Evolutionary conservation across 2,113 vertebrate genomes (phyloP), one percentile per base, ranked within the genome.

Genomic region (Lophius piscatorius): DNA sequence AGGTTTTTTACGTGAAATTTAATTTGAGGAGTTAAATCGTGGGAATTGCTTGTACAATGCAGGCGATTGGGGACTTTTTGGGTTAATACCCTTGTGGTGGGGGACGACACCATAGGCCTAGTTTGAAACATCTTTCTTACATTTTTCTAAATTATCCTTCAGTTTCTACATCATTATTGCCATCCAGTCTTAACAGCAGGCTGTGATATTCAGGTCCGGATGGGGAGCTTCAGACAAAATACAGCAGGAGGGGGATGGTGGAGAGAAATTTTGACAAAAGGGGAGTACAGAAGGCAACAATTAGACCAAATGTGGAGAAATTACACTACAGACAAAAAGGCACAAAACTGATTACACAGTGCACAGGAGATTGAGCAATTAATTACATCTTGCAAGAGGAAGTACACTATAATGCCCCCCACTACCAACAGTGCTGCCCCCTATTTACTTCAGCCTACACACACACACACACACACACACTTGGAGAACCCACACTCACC

Each of bases 351-450:
- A 85, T 85, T 77, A 78, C 56, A 79, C 50, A 76, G 66, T 77
- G 72, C 60, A 56, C 66, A 63, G 38, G 61, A 82, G 81, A 84
- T 67, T 65, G 78, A 81, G 72, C 52, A 73, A 83, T 82, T 87
- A 86, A 83, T 89, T 86, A 83, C 28, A 76, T 36, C 49, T 63
- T 57, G 42, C 63, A 76, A 83, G 62, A 81, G 77, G 75, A 84
- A 73, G 74, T 60, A 79, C 74, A 79, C 76, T 74, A 66, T 61
- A 84, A 57, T 61, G 29, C 44, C 49, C 63, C 59, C 46, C 44
- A 9, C 57, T 70, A 63, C 45, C 62, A 45, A 63, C 29, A 56
- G 54, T 46, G 63, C 70, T 63, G 38, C 55, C 39, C 55, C 56
- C 36, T 52, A 28, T 59, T 29, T 41, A 28, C 51, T 35, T 39